Evolutionary conservation across 2,797 vertebrate genomes (phyloP), one percentile per base, ranked within the genome.

Genomic region (Eulemur albifrons): DNA sequence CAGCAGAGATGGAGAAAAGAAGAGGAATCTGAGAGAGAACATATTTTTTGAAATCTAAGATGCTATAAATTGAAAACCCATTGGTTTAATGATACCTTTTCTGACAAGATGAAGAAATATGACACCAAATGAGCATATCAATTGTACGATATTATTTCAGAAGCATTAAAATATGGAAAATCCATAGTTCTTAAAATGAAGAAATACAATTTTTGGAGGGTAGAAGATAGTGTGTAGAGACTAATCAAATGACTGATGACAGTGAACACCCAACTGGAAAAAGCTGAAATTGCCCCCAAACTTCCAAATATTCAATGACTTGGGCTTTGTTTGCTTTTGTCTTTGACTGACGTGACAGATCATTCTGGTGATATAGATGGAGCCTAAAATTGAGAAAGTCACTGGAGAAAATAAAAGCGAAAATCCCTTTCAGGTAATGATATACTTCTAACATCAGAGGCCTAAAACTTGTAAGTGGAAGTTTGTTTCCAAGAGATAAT

Each of bases 91-190:
- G 38, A 75, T 11, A 87, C 12, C 67, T 95, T 97, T 92, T 85
- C 73, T 89, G 87, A 85, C 14, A 86, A 54, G 17, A 70, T 32
- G n/a, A 40, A 75, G 14, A 90, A 76, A 84, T 27, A 27, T 9
- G 50, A 76, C 10, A 86, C 14, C 50, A 83, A 82, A 65, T 54
- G 59, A 95, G 11, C 57, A 50, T 38, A 86, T 45, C 25, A 88
- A 30, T 20, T 40, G 2, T 5, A 89, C 96, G 63, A 72, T 20
- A 77, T 63, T 73, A 67, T 92, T 35, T 84, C 38, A 91, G 12
- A 93, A 91, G 77, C n/a, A 85, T 61, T 87, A 77, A 93, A 95
- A 90, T 77, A 65, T 25, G 30, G 30, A 90, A 77, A 87, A 88
- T 12, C 13, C 21, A 89, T 77, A 57, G 9, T 88, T 92, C 69